Percentiles rank a stretch among this genome's conserved stretches.
Evolutionary conservation across 1,140 invertebrate species (phyloP).

Genomic region (Brachionus rubens): DNA sequence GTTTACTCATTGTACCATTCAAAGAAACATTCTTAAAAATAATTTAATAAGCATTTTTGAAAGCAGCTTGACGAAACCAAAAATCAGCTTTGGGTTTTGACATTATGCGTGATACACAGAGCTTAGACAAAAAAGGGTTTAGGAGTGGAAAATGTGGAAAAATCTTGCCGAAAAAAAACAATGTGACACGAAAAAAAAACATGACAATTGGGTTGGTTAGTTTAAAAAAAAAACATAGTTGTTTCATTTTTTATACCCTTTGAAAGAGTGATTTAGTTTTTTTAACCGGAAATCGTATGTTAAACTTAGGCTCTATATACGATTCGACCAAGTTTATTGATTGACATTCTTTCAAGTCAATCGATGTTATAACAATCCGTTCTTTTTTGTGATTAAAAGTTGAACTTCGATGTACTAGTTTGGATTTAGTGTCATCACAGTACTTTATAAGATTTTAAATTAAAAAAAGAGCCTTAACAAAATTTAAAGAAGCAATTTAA

Average conservation of each 20-base stretch:
- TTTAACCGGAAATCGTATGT: conserved; percentile 15
- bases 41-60: not conserved
- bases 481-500: not conserved
- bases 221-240: not conserved
- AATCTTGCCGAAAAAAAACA: too few species aligned
- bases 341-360: conserved; percentile 1
- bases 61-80: not conserved
- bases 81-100: conserved; percentile 14
- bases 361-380: not conserved
- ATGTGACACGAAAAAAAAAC: conserved; percentile 15
- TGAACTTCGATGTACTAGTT: too few species aligned
- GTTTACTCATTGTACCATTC: not conserved
- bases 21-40: not conserved
- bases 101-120: not conserved
- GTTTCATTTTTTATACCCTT: conserved; percentile 30
- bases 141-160: too few species aligned
- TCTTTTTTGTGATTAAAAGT: too few species aligned
- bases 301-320: conserved; percentile 25
- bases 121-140: not conserved
- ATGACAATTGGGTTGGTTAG: not conserved
- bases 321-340: conserved; percentile 11
- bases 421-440: conserved; percentile 1
- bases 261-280: conserved; percentile 4
- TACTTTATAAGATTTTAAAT: conserved; percentile 11
- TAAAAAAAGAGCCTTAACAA: not conserved